phyloP scores from a whole-genome alignment of 2,113 vertebrate genomes.

The Pogonocichla stellata region DNA sequence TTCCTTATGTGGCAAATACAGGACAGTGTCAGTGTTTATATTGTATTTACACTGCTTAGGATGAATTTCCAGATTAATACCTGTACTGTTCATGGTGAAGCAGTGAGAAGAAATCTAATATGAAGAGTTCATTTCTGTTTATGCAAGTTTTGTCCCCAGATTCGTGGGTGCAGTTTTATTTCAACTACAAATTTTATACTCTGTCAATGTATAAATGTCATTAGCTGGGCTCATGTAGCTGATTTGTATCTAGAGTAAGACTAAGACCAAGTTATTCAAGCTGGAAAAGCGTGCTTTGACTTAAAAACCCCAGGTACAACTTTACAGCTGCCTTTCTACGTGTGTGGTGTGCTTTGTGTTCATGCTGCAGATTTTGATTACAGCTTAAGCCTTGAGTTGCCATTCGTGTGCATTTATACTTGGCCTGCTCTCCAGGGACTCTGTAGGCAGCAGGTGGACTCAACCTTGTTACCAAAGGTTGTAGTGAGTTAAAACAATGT shows the following conservation, averaged over 20 bases:
- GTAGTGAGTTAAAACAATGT: background rate
- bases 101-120: background rate
- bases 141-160: background rate
- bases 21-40: accelerated
- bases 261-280: background rate
- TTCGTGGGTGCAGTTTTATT: background rate
- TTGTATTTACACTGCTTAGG: accelerated
- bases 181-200: accelerated
- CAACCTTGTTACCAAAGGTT: background rate
- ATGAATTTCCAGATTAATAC: accelerated
- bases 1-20: accelerated
- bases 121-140: background rate
- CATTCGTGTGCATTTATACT: background rate
- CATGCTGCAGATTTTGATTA: background rate
- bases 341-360: background rate
- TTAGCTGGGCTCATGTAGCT: background rate
- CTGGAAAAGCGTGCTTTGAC: background rate
- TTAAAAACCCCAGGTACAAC: background rate
- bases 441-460: background rate
- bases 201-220: background rate
- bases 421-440: background rate
- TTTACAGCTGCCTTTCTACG: background rate
- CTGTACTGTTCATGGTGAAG: background rate
- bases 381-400: accelerated
- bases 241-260: background rate